Conservation (phyloP, 2,888 invertebrate species). For the Microdon myrmicae region DNA sequence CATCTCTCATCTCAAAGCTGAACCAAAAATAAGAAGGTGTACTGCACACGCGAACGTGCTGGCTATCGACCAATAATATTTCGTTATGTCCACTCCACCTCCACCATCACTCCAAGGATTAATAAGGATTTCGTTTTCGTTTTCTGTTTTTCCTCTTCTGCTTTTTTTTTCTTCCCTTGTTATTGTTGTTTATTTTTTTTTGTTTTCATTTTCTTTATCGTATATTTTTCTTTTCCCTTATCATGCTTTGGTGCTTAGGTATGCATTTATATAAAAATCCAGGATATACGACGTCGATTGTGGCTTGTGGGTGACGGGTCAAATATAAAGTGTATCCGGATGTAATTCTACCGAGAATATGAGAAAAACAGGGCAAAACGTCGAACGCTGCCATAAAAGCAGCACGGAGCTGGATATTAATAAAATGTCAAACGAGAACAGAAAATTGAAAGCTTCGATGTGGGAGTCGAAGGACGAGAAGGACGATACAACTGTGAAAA, state of each 20-base stretch:
- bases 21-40: slow-evolving; percentile 46
- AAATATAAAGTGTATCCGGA: slow-evolving; percentile 51
- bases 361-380: slow-evolving; percentile 20
- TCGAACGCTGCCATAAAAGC: slow-evolving; percentile 37
- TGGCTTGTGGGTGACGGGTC: slow-evolving; percentile 18
- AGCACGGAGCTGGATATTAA: slow-evolving; percentile 43
- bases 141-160: slow-evolving; percentile 36
- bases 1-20: slow-evolving; percentile 41
- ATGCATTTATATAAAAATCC: slow-evolving; percentile 45
- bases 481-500: slow-evolving; percentile 34
- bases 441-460: slow-evolving; percentile 46
- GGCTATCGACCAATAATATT: slow-evolving; percentile 52
- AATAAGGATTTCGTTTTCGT: slow-evolving; percentile 44
- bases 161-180: slow-evolving; percentile 11
- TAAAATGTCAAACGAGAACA: slow-evolving; percentile 51
- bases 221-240: slow-evolving; percentile 45
- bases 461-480: slow-evolving; percentile 1
- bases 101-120: slow-evolving; percentile 45
- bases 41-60: slow-evolving; percentile 45
- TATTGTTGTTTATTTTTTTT: slow-evolving; percentile 11
- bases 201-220: slow-evolving; percentile 32
- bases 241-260: slow-evolving; percentile 50
- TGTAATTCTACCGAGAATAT: slow-evolving; percentile 49
- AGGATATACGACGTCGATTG: slow-evolving; percentile 13
- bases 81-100: slow-evolving; percentile 50